Percentiles rank a stretch among this genome's conserved stretches.
These are phyloP conservation scores for Setophaga coronata DNA, from an alignment of 2,113 vertebrate genomes.

Conservation along the genomic window DNA sequence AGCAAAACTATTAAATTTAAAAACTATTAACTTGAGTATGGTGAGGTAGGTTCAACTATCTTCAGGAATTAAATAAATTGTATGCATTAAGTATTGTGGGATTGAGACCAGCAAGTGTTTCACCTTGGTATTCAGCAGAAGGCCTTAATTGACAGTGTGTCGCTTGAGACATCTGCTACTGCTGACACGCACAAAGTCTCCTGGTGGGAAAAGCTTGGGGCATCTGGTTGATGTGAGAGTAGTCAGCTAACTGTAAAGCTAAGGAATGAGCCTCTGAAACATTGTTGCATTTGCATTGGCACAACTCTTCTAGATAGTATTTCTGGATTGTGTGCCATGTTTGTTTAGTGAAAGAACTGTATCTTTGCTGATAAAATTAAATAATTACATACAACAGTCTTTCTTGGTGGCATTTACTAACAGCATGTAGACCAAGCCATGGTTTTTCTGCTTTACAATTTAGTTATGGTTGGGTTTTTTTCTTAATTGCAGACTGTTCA, in stretches of 20 bases:
- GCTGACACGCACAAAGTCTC: neutral
- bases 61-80: neutral
- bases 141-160: neutral
- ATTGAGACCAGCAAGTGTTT: neutral
- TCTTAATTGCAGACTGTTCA: constrained; percentile 85
- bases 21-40: neutral
- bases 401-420: neutral
- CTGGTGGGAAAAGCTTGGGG: neutral
- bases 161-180: neutral
- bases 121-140: neutral
- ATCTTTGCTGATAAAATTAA: neutral
- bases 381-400: fast-evolving
- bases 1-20: neutral
- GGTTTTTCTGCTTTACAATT: neutral
- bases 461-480: neutral
- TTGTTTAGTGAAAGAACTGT: neutral
- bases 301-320: neutral
- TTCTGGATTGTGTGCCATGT: neutral
- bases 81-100: neutral
- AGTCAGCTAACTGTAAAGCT: neutral
- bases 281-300: neutral
- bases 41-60: neutral
- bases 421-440: neutral
- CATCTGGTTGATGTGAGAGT: neutral
- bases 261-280: neutral